Evolutionary conservation across 2,113 vertebrate species (phyloP).

Genomic region (Apteryx owenii): DNA sequence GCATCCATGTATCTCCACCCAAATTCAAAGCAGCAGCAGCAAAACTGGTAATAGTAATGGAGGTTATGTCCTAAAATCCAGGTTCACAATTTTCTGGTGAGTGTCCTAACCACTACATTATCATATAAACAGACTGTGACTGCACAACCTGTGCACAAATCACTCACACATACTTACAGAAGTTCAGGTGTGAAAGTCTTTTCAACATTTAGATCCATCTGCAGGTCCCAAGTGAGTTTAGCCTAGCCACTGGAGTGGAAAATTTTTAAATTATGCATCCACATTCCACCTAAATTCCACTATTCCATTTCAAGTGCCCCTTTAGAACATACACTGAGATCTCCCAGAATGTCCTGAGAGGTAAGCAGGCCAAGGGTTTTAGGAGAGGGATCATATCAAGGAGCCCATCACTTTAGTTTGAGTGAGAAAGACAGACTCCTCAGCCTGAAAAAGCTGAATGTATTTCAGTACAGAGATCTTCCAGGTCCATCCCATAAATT

Average conservation of each 20-base stretch:
- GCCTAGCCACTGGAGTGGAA: neutral
- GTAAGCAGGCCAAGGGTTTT: neutral
- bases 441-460: neutral
- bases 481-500: neutral
- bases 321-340: neutral
- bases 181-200: neutral
- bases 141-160: neutral
- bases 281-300: neutral
- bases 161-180: neutral
- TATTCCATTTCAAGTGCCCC: neutral
- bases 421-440: neutral
- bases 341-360: neutral
- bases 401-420: neutral
- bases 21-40: too few species aligned
- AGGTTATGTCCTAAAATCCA: neutral
- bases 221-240: neutral
- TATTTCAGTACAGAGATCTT: neutral
- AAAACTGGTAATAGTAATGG: neutral
- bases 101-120: neutral
- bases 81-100: neutral
- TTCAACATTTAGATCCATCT: neutral
- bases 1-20: too few species aligned
- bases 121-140: neutral
- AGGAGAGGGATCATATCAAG: neutral
- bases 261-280: neutral